phyloP scores from a whole-genome alignment of 1,140 invertebrate genomes.

The Heliothis subflexa region DNA sequence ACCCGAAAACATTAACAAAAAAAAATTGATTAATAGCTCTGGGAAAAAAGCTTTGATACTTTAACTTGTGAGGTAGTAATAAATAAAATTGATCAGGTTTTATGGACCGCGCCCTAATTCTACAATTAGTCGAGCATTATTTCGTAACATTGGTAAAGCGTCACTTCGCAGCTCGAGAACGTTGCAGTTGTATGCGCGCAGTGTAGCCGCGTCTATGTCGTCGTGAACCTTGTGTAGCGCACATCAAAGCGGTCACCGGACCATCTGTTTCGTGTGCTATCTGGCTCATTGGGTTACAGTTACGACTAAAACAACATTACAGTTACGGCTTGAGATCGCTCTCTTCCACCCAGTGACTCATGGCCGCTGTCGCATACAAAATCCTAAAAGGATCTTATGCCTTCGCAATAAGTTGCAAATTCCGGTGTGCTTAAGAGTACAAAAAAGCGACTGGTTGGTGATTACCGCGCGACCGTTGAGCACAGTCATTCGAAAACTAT shows the following conservation, averaged over 20 bases:
- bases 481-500: conserved; percentile 44
- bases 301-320: conserved; percentile 48
- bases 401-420: conserved; percentile 1
- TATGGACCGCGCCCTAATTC: too few relatives aligned
- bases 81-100: too few relatives aligned
- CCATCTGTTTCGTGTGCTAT: conserved; percentile 41
- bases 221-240: not conserved
- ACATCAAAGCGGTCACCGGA: conserved; percentile 39
- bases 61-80: too few relatives aligned
- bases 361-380: not conserved
- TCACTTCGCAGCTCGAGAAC: too few relatives aligned
- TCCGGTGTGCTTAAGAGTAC: not conserved
- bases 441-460: conserved; percentile 19
- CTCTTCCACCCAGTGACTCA: conserved; percentile 21
- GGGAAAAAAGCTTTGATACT: too few relatives aligned
- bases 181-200: too few relatives aligned
- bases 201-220: not conserved
- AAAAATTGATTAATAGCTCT: too few relatives aligned
- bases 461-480: not conserved
- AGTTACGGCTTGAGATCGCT: conserved; percentile 33
- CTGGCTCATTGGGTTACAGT: conserved; percentile 54
- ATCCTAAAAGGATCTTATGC: not conserved
- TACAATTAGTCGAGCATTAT: too few relatives aligned
- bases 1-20: too few relatives aligned
- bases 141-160: too few relatives aligned